Percentiles rank a stretch among this genome's conserved stretches.
These are phyloP conservation scores for Rhinoptilus africanus DNA, from an alignment of 2,113 vertebrate genomes.

Conservation along the genomic window DNA sequence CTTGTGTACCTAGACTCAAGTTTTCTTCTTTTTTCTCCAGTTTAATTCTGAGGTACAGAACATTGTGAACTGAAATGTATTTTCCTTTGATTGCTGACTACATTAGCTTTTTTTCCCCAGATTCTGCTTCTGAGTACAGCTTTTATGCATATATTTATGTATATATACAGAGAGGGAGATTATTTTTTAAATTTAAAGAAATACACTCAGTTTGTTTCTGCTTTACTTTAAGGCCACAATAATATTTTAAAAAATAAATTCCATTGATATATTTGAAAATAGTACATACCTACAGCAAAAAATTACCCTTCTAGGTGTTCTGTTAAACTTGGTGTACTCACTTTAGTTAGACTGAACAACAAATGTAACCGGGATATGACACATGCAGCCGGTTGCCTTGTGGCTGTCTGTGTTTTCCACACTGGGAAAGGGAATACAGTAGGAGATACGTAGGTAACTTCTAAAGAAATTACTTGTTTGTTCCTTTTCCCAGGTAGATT, in stretches of 20 bases:
- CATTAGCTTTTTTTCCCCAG: not conserved
- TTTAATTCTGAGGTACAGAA: not conserved
- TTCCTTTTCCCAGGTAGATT: not conserved
- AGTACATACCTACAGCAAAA: not conserved
- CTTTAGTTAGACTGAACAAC: not conserved
- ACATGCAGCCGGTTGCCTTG: accelerated
- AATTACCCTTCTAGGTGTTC: not conserved
- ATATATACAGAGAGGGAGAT: not conserved
- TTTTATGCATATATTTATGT: not conserved
- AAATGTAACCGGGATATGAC: not conserved
- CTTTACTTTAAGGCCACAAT: not conserved
- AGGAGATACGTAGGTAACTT: not conserved
- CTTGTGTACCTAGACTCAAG: not conserved
- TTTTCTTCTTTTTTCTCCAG: not conserved
- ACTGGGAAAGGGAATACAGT: not conserved
- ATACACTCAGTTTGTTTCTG: not conserved
- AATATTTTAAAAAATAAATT: not conserved
- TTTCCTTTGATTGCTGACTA: not conserved
- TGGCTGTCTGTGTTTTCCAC: not conserved
- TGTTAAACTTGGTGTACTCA: not conserved
- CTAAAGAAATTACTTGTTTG: not conserved
- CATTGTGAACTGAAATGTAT: not conserved
- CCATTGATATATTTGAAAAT: not conserved
- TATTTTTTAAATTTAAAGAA: not conserved
- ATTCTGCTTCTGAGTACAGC: not conserved